Base-by-base conservation (phyloP, 1,140 invertebrate genomes). In the Gonatopus flavifemur region DNA sequence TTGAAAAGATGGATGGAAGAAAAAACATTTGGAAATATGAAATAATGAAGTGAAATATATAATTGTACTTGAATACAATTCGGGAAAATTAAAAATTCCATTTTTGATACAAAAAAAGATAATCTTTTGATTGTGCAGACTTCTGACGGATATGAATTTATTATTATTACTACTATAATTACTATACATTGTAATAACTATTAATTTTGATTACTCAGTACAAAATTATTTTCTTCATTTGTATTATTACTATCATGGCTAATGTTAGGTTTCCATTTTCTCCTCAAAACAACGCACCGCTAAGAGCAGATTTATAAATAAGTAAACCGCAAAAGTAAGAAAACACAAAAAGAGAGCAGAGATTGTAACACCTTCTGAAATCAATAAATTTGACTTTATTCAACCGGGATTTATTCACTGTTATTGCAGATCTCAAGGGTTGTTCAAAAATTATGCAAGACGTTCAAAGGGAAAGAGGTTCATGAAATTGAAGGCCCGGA, bases 261-360 rank as follows among this genome's bases (percentile, higher is more conserved):
- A n/a, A n/a, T n/a, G n/a, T n/a, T n/a, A n/a, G n/a, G n/a, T 56
- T 53, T 62, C 62, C 66, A 52, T 65, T 58, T 47, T 64, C 53
- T 64, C 52, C 51, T 52, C 64, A 40, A 47, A 71, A 64, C 60
- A 70, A 58, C 62, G 63, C 69, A 70, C 63, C 60, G 45, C 59
- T 68, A 66, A 65, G 43, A 56, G 58, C 63, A 72, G 52, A 69
- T 67, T 68, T n/a, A n/a, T n/a, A n/a, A n/a, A n/a, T n/a, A n/a
- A n/a, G n/a, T n/a, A n/a, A n/a, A n/a, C n/a, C n/a, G n/a, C n/a
- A n/a, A 52, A 63, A 57, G 56, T 59, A 55, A 47, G 59, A 47
- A 66, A 64, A 65, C 62, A 65, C 49, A n/a, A n/a, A n/a, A n/a
- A n/a, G n/a, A n/a, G n/a, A n/a, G n/a, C n/a, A n/a, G n/a, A n/a